Base-by-base conservation (phyloP, 2,797 vertebrate genomes). In the Sebastes aleutianus region DNA sequence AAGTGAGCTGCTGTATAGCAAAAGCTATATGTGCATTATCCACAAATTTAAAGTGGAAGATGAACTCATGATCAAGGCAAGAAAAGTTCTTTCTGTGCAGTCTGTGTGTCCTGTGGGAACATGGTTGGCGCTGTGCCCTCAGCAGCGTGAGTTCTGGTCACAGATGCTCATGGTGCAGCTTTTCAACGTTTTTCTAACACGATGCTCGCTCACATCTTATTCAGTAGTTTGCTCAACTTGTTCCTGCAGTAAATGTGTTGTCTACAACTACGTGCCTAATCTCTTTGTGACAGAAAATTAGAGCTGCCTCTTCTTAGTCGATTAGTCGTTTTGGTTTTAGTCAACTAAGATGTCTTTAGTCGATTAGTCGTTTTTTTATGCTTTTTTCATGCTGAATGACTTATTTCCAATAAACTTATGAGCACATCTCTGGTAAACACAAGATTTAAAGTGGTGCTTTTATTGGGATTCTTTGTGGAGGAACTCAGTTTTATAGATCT, bases 151-250 rank as follows among this genome's bases (percentile, higher is more conserved):
- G 66, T 18, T 68, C 24, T 68, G 66, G 62, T 72, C 70, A 72
- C 70, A 82, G 76, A 79, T 79, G 78, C 66, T 78, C 32, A n/a
- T 31, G 39, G 50, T 62, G 54, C 73, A 65, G 65, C 62, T 29
- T 69, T 61, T 63, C 58, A 74, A 70, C 65, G 26, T 68, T n/a
- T 36, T 59, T 78, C 78, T 56, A 66, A 56, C 70, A 54, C 71
- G 66, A 43, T 26, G 22, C 34, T 70, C 0, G 4, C 50, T 77
- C 32, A 10, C 64, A 2, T 64, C 13, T 10, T 54, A 16, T 70
- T 61, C 12, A 65, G 14, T 18, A n/a, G 54, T 63, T 80, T 27
- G 58, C 36, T 34, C 18, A 14, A 62, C 56, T 13, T 36, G 56
- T 70, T 20, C 8, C 57, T 65, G 36, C 22, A 20, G 31, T 75